Base-by-base conservation (phyloP, 1,140 invertebrate genomes). In the Pseudomyrmex flavicornis region DNA sequence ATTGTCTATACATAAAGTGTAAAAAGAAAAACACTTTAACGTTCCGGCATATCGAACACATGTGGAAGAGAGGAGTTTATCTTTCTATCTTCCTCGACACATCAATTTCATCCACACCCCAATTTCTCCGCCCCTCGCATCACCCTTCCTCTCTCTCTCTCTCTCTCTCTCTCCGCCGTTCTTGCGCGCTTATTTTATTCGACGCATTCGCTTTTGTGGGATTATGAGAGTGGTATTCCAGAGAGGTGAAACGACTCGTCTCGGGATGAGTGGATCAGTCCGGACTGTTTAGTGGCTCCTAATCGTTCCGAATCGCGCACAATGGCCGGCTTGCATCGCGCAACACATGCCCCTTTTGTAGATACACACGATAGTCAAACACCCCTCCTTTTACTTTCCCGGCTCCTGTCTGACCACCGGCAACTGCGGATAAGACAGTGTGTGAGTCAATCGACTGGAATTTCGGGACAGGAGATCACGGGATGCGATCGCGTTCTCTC, bases 321-420 rank as follows among this genome's bases (percentile, higher is more conserved):
- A 93, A 93, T 93, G 65, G 88, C 22, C 68, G 85, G 88, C 10
- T 91, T 90, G 90, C 91, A 90, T 91, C 88, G 86, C 79, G 80
- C 84, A 84, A 89, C 88, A 89, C 88, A 89, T 89, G 84, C 85
- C 59, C 75, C 58, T 54, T 72, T 89, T 86, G 82, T 89, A 17
- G 75, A 70, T 5, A 63, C 72, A 62, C 56, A 89, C 82, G 88
- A 88, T 88, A 88, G 65, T 35, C 75, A 20, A 54, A 61, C 75
- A 70, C 58, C 83, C 62, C 74, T 76, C 59, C 63, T 54, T 56
- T 73, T 63, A 82, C 76, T 70, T 74, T 56, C 69, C 72, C 48
- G 26, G 87, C 76, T 86, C 72, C 54, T 65, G 59, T 35, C 73
- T 82, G 84, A 86, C 87, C 75, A 86, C 72, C 56, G 87, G 73